Evolutionary conservation across 92 coral and sea anemone genomes (phyloP).

Genomic region (Porites evermanni): DNA sequence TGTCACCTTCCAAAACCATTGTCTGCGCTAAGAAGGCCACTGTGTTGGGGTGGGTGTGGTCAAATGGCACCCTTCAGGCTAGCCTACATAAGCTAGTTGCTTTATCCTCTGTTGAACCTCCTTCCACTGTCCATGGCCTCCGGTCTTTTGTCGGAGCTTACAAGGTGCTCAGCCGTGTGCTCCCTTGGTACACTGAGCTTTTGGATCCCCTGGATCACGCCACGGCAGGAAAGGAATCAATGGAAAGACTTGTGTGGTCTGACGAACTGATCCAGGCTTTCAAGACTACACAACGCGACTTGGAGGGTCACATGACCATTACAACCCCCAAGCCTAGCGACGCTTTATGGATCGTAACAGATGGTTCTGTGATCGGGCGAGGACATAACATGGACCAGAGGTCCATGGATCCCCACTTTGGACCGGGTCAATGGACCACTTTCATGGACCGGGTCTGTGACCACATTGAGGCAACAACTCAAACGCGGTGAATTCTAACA

Average conservation of each 20-base stretch:
- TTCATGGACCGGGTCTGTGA: too few relatives aligned
- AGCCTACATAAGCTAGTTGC: constrained; percentile 43
- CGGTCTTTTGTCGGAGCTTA: constrained; percentile 52
- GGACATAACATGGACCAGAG: too few relatives aligned
- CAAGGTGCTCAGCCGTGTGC: too few relatives aligned
- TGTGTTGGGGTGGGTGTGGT: constrained; percentile 13
- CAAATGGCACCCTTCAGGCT: constrained; percentile 37
- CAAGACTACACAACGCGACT: constrained; percentile 11
- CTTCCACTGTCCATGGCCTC: constrained; percentile 44
- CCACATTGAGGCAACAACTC: too few relatives aligned
- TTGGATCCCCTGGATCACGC: too few relatives aligned
- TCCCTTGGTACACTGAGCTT: too few relatives aligned
- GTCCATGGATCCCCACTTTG: too few relatives aligned
- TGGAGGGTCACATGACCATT: not conserved
- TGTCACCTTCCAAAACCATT: constrained; percentile 45
- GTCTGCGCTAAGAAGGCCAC: constrained; percentile 48
- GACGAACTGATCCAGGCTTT: not conserved
- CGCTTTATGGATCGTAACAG: too few relatives aligned
- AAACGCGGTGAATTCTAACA: too few relatives aligned
- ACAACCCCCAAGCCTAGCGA: too few relatives aligned
- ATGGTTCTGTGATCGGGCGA: too few relatives aligned
- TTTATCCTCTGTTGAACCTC: constrained; percentile 43
- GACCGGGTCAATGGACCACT: too few relatives aligned
- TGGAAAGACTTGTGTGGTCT: not conserved
- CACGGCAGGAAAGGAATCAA: not conserved